Evolutionary conservation across 2,113 vertebrate genomes (phyloP).

Genomic region (Forbesichthys papilliferus): DNA sequence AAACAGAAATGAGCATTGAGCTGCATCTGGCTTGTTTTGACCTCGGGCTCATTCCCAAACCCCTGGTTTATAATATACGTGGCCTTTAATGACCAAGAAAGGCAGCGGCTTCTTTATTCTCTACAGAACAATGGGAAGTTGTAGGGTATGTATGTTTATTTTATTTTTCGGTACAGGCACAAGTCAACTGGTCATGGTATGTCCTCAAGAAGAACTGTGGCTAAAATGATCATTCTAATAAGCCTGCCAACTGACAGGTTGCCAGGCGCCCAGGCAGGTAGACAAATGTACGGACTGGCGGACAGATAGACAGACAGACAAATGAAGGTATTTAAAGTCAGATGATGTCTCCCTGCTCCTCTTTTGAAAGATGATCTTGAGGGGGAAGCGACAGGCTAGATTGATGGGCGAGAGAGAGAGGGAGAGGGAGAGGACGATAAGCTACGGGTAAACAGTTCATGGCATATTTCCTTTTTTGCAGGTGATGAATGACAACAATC

Average conservation of each 20-base stretch:
- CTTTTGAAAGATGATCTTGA: slow-evolving; percentile 59
- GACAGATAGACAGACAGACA: slow-evolving; percentile 25
- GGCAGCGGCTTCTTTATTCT: not conserved
- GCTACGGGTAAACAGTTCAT: slow-evolving; percentile 70
- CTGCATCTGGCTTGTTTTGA: not conserved
- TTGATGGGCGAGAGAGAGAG: slow-evolving; percentile 36
- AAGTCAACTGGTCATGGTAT: not conserved
- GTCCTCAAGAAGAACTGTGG: slow-evolving; percentile 2
- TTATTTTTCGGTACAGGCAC: not conserved
- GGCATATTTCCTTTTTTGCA: slow-evolving; percentile 63
- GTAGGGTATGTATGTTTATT: not conserved
- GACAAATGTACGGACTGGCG: not conserved
- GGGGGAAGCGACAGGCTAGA: slow-evolving; percentile 48
- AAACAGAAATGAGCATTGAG: not conserved
- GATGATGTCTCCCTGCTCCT: slow-evolving; percentile 54
- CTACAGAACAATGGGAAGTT: not conserved
- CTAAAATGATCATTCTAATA: not conserved
- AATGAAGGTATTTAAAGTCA: slow-evolving; percentile 67
- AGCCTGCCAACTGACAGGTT: slow-evolving; percentile 6
- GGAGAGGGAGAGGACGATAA: slow-evolving; percentile 49
- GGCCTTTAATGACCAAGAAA: not conserved
- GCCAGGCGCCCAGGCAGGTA: not conserved
- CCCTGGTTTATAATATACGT: not conserved
- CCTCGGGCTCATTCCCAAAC: not conserved
- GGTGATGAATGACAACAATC: slow-evolving; percentile 73